These are phyloP conservation scores for Halesus radiatus DNA, from an alignment of 1,140 invertebrate species.

Conservation along the genomic window DNA sequence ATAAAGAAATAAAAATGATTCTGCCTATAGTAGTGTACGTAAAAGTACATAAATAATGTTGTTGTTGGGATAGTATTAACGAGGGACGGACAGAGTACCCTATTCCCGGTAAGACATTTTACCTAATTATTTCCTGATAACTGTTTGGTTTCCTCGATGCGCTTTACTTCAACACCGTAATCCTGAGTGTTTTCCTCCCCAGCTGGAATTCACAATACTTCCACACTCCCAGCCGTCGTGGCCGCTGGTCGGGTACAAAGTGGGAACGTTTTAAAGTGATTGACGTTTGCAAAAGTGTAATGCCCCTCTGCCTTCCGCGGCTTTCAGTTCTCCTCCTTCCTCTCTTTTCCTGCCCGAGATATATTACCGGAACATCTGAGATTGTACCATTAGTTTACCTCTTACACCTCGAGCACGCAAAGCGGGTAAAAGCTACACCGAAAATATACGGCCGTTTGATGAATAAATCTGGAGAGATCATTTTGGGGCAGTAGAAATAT, in stretches of 20 bases:
- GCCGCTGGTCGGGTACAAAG: background rate
- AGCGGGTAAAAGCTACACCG: constrained; percentile 13
- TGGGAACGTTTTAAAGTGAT: constrained; percentile 37
- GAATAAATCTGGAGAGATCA: constrained; percentile 12
- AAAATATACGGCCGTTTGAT: background rate
- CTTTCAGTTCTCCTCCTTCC: background rate
- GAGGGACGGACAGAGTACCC: too few relatives aligned
- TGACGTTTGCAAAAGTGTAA: constrained; percentile 39
- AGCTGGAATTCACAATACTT: too few relatives aligned
- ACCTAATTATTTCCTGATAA: too few relatives aligned
- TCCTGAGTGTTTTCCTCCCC: too few relatives aligned
- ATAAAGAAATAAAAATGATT: too few relatives aligned
- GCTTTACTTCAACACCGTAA: too few relatives aligned
- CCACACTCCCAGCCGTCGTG: too few relatives aligned
- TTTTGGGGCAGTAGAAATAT: background rate
- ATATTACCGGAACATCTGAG: constrained; percentile 54
- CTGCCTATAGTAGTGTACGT: too few relatives aligned
- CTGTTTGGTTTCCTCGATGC: too few relatives aligned
- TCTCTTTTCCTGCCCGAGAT: constrained; percentile 40
- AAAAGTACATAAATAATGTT: too few relatives aligned
- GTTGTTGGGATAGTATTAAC: too few relatives aligned
- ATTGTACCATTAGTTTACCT: constrained; percentile 52
- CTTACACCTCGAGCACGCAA: constrained; percentile 21
- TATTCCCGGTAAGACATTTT: too few relatives aligned
- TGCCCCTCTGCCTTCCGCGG: constrained; percentile 21